Evolutionary conservation across 2,888 invertebrate genomes (phyloP).

Genomic region (Eupithecia insigniata): DNA sequence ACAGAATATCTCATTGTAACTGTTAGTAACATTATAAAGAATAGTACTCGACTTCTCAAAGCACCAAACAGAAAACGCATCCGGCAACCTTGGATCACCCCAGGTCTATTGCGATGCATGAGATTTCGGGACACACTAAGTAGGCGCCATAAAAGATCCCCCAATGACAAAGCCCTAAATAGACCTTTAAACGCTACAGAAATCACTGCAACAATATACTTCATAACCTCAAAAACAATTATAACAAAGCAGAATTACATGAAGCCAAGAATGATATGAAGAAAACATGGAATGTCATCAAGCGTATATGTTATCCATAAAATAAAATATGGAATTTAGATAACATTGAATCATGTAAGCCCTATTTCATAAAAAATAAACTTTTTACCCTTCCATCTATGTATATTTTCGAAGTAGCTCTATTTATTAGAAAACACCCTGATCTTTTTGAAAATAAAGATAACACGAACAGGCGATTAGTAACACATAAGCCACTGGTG

Average conservation of each 20-base stretch:
- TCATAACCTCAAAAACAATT: conserved; percentile 2
- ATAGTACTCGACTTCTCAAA: neutral
- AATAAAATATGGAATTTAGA: no score
- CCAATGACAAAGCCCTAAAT: neutral
- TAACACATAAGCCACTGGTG: no score
- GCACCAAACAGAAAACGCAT: neutral
- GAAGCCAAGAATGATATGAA: conserved; percentile 6
- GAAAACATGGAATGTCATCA: conserved; percentile 14
- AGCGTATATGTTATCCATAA: neutral
- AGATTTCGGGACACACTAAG: neutral
- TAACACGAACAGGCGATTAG: no score
- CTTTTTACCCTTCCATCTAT: no score
- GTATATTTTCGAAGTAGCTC: no score
- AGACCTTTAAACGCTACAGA: conserved; percentile 8
- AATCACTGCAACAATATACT: conserved; percentile 7
- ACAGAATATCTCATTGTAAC: no score
- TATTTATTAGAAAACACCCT: no score
- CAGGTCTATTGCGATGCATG: conserved; percentile 2
- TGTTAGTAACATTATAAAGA: no score
- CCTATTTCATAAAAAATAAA: no score
- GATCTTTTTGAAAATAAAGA: no score
- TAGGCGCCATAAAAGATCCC: neutral
- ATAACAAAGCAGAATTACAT: conserved; percentile 5
- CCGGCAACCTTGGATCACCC: conserved; percentile 5
- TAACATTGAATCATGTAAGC: no score